phyloP scores from a whole-genome alignment of 2,113 vertebrate species.

The Ceyx cyanopectus region DNA sequence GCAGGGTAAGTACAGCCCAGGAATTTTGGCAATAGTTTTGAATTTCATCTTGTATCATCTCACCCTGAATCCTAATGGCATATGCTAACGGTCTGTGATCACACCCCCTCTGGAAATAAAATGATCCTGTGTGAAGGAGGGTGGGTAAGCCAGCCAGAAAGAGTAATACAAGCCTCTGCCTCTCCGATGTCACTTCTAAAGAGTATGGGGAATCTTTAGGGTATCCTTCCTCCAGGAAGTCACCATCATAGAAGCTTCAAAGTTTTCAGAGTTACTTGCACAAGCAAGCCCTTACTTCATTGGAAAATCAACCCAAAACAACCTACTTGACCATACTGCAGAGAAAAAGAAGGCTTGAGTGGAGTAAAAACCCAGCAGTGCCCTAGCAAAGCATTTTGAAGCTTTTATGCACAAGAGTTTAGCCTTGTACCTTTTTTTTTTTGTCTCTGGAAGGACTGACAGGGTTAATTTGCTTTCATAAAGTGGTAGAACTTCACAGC shows the following conservation, averaged over 20 bases:
- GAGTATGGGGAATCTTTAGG: not conserved
- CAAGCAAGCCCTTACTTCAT: not conserved
- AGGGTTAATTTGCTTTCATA: not conserved
- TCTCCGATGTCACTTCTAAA: not conserved
- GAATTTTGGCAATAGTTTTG: not conserved
- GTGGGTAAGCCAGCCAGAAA: not conserved
- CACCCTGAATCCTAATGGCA: not conserved
- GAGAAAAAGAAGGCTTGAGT: not conserved
- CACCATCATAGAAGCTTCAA: not conserved
- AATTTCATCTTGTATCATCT: not conserved
- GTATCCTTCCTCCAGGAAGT: not conserved
- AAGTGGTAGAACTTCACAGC: not conserved
- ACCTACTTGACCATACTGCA: fast-evolving
- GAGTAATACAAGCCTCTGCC: not conserved
- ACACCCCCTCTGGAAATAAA: not conserved
- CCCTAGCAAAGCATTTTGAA: not conserved
- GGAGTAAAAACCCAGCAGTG: not conserved
- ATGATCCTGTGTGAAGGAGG: not conserved
- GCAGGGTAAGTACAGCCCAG: not conserved
- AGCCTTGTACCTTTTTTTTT: not conserved
- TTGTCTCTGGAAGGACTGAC: not conserved
- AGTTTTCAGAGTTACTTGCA: not conserved
- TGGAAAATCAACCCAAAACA: not conserved
- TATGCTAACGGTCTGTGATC: not conserved
- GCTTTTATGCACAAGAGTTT: not conserved